A percentile compares a stretch with the other conserved stretches of the same genome.
Conservation (phyloP, 2,113 vertebrate genomes). For the Nothoprocta pentlandii region DNA sequence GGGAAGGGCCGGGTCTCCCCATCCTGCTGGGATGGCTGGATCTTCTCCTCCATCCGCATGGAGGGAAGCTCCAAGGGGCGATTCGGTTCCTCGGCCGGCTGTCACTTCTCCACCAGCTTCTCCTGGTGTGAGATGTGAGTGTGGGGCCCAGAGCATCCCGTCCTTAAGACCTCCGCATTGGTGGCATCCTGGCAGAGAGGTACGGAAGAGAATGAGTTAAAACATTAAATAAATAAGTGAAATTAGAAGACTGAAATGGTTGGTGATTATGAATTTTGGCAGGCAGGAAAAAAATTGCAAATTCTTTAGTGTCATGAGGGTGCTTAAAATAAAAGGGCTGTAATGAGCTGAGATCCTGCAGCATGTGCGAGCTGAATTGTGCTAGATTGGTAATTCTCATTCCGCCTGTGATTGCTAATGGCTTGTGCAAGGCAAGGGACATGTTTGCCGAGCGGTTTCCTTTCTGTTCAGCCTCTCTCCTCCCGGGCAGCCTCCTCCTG, state of each 20-base stretch:
- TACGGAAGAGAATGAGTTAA: neutral
- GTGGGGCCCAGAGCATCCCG: neutral
- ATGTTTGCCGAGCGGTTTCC: constrained; percentile 52
- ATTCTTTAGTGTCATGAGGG: constrained; percentile 68
- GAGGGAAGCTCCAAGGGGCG: neutral
- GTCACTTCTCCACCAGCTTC: neutral
- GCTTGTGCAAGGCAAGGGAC: constrained; percentile 63
- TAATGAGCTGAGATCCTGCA: constrained; percentile 74
- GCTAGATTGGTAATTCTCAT: constrained; percentile 77
- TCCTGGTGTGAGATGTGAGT: neutral
- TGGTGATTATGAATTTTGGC: constrained; percentile 69
- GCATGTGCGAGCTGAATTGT: constrained; percentile 73
- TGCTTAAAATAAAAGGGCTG: constrained; percentile 76
- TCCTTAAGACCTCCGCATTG: neutral
- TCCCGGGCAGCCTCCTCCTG: neutral
- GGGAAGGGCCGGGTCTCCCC: neutral
- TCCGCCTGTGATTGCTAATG: constrained; percentile 67
- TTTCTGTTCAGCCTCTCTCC: constrained; percentile 58
- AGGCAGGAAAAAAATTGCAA: constrained; percentile 62
- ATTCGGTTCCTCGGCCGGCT: too few species aligned
- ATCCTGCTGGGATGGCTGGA: too few species aligned
- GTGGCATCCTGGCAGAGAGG: neutral
- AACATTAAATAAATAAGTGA: neutral
- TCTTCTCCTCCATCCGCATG: neutral
- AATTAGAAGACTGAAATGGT: constrained; percentile 51